Evolutionary conservation across 2,888 invertebrate species (phyloP).

Genomic region (Agrilus cyanescens): DNA sequence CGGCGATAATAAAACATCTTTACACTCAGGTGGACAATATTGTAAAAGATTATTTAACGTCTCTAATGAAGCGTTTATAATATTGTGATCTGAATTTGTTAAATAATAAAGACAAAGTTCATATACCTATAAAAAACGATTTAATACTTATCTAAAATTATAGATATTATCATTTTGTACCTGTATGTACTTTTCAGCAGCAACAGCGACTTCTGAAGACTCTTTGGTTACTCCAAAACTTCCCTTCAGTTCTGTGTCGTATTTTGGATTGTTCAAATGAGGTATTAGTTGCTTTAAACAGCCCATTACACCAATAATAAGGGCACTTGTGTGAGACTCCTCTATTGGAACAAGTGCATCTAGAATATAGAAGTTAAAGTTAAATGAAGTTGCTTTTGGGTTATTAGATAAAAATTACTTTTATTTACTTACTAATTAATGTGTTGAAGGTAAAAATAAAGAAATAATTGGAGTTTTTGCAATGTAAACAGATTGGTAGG

Average conservation of each 20-base stretch:
- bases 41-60: constrained; percentile 52
- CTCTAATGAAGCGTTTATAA: constrained; percentile 80
- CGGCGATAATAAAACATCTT: constrained; percentile 40
- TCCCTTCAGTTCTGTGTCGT: constrained; percentile 23
- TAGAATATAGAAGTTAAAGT: constrained; percentile 16
- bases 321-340: constrained; percentile 34
- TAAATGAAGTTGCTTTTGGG: constrained; percentile 1
- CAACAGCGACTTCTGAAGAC: constrained; percentile 22
- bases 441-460: constrained; percentile 53
- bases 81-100: constrained; percentile 68
- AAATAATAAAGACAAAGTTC: constrained; percentile 64
- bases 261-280: constrained; percentile 30
- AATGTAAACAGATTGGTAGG: constrained; percentile 66
- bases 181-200: constrained; percentile 32
- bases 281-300: constrained; percentile 53
- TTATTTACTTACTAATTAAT: constrained; percentile 39
- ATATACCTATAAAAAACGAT: constrained; percentile 53
- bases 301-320: constrained; percentile 53
- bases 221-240: constrained; percentile 28
- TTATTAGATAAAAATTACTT: neutral
- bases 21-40: constrained; percentile 41
- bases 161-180: constrained; percentile 17
- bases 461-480: constrained; percentile 57
- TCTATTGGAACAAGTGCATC: constrained; percentile 29
- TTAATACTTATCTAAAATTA: constrained; percentile 24